Conservation (phyloP, 1,140 invertebrate genomes). For the Drosophila tsacasi region DNA sequence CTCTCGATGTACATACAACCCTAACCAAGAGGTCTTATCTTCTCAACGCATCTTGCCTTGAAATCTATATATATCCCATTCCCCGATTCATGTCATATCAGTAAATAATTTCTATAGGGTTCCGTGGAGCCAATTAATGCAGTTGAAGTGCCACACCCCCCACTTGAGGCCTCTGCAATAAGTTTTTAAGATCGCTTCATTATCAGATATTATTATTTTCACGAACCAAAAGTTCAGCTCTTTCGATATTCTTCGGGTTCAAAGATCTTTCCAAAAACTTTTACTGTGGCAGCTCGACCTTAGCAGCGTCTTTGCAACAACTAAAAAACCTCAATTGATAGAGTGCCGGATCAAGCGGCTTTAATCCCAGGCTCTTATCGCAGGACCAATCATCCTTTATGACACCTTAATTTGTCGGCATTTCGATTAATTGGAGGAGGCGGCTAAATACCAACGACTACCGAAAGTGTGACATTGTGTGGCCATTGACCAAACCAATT, state of each 20-base stretch:
- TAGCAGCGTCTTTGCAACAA: background rate
- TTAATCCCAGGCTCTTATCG: conserved; percentile 26
- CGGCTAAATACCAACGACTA: background rate
- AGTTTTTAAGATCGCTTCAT: conserved; percentile 19
- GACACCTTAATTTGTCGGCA: conserved; percentile 9
- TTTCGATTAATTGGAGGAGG: conserved; percentile 25
- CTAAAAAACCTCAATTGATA: conserved; percentile 12
- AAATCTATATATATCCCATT: background rate
- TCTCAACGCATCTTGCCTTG: background rate
- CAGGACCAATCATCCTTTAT: conserved; percentile 20
- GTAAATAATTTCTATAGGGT: background rate
- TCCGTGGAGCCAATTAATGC: conserved; percentile 3
- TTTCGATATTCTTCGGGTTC: background rate
- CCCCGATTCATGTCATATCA: background rate
- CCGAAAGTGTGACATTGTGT: conserved; percentile 26
- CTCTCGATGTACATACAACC: background rate
- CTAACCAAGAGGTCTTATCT: background rate
- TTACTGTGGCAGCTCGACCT: background rate
- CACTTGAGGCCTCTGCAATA: conserved; percentile 19
- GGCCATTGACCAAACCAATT: background rate
- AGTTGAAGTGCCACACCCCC: conserved; percentile 2
- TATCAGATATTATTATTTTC: conserved; percentile 8
- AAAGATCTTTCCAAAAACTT: conserved; percentile 26
- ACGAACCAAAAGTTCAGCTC: background rate
- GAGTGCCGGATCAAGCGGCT: conserved; percentile 23